Conservation (phyloP, 2,888 invertebrate genomes). For the Geophilus truncorum region DNA sequence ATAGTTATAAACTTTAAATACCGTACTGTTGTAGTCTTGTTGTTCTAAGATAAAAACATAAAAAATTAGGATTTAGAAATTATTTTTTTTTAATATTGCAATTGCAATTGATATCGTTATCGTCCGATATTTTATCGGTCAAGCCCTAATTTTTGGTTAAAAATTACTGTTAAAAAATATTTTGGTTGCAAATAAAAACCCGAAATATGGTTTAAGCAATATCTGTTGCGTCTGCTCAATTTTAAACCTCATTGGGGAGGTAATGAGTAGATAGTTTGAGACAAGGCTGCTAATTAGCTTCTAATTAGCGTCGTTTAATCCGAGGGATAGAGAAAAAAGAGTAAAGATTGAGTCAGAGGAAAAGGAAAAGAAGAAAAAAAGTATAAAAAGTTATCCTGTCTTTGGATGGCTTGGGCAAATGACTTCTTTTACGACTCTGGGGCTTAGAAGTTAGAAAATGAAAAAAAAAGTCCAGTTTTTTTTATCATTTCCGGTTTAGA, state of each 20-base stretch:
- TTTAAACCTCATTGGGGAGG: not conserved
- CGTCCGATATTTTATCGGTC: too few relatives aligned
- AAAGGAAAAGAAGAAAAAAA: not conserved
- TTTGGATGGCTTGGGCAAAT: not conserved
- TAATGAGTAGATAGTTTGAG: not conserved
- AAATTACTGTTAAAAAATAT: too few relatives aligned
- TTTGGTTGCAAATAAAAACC: too few relatives aligned
- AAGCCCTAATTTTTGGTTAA: too few relatives aligned
- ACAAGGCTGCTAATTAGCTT: slow-evolving; percentile 11
- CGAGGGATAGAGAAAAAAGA: not conserved
- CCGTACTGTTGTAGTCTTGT: too few relatives aligned
- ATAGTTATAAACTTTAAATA: too few relatives aligned
- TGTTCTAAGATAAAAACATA: too few relatives aligned
- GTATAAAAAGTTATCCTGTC: slow-evolving; percentile 10
- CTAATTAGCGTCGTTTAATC: not conserved
- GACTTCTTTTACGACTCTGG: not conserved
- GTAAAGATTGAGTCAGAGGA: not conserved
- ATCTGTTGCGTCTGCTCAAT: not conserved
- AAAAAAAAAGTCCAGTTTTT: not conserved
- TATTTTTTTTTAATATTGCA: too few relatives aligned
- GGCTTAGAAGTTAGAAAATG: slow-evolving; percentile 11
- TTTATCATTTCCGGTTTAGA: slow-evolving; percentile 1
- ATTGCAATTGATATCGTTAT: too few relatives aligned
- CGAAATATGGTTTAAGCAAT: too few relatives aligned
- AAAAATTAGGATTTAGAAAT: too few relatives aligned